Evolutionary conservation across 2,113 vertebrate genomes (phyloP), one percentile per base, ranked within the genome.

Genomic region (Muntiacus reevesi): DNA sequence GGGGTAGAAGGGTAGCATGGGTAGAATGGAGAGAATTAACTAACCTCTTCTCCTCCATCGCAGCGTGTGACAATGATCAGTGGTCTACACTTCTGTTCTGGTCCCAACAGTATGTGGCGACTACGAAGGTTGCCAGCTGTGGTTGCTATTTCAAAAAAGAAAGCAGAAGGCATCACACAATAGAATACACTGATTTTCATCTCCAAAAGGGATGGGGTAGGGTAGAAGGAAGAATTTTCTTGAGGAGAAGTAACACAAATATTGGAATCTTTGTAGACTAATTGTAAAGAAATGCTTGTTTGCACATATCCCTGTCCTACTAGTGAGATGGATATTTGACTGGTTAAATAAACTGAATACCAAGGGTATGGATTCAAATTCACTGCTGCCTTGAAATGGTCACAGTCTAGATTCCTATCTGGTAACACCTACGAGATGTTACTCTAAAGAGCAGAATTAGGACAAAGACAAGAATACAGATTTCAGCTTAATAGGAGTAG

Each of bases 201-300:
- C 45, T 87, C 36, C 55, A 85, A 89, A 64, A 25, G 45, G 5
- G 33, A 17, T 60, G 17, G 43, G 43, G 9, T 45, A 59, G 52
- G 9, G 67, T 54, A 50, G 54, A 55, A 95, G n/a, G 36, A 67
- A 74, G 40, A 94, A n/a, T 82, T 96, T 96, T 76, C 71, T 55
- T 76, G 12, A 52, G 7, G 84, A 43, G 7, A 62, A 83, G 52
- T 74, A 55, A 89, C 28, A 45, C 45, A 74, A 74, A 82, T 45
- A 91, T 60, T 52, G 74, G 40, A 86, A 87, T 87, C 28, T 91
- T 62, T 87, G 71, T 45, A 50, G 28, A 59, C 36, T 52, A 96
- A 94, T 60, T 91, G 33, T 83, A 94, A 94, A 81, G 59, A 96
- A 81, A 81, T 94, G 50, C 21, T 94, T 94, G 30, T 67, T 91